A percentile compares a stretch with the other conserved stretches of the same genome.
phyloP scores from a whole-genome alignment of 2,888 invertebrate species.

The Macropis europaea region DNA sequence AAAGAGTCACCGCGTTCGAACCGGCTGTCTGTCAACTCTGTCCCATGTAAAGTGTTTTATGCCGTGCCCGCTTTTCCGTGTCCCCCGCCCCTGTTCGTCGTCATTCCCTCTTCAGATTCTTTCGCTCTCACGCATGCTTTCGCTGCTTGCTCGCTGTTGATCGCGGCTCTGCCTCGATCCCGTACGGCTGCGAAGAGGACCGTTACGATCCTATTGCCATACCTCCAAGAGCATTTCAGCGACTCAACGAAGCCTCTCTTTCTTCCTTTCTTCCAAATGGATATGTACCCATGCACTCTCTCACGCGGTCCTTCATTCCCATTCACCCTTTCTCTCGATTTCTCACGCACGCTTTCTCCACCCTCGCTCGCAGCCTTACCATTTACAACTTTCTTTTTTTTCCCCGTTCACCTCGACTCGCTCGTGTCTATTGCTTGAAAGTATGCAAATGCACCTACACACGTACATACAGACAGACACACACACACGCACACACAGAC shows the following conservation, averaged over 20 bases:
- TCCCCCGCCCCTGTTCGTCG: conserved; percentile 41
- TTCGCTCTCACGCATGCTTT: conserved; percentile 58
- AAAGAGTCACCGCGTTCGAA: conserved; percentile 70
- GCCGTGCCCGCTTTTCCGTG: conserved; percentile 51
- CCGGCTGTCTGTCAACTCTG: conserved; percentile 62
- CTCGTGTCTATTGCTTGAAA: conserved; percentile 13
- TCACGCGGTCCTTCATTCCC: conserved; percentile 11
- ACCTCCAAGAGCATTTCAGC: conserved; percentile 53
- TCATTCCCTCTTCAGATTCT: conserved; percentile 55
- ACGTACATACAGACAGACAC: conserved; percentile 6
- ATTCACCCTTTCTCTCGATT: conserved; percentile 41
- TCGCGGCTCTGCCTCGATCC: conserved; percentile 53
- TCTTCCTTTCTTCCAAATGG: conserved; percentile 38
- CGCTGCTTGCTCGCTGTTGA: conserved; percentile 38
- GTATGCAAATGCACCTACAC: conserved; percentile 15
- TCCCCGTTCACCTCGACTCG: conserved; percentile 28
- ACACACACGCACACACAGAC: conserved; percentile 17
- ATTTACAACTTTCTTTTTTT: conserved; percentile 9
- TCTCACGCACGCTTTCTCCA: conserved; percentile 32
- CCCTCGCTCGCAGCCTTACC: conserved; percentile 36
- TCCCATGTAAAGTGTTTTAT: conserved; percentile 56
- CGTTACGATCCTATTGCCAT: conserved; percentile 50
- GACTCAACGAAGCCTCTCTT: conserved; percentile 51
- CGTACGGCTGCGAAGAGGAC: conserved; percentile 51
- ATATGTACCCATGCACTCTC: conserved; percentile 17